Conservation (phyloP, 2,888 invertebrate species). For the Drosophila kanekoi region DNA sequence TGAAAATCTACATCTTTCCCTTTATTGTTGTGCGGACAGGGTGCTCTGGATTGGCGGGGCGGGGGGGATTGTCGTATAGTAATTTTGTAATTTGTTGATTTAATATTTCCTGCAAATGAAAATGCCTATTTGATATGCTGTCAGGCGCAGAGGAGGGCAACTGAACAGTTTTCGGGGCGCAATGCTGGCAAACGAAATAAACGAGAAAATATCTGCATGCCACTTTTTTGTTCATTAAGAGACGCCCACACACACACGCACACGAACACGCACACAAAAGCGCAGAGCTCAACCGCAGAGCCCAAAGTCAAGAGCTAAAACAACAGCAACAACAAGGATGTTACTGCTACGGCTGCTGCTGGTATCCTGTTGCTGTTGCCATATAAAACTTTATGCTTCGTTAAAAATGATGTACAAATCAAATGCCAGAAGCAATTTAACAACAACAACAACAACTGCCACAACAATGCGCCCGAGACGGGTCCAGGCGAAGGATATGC, state of each 20-base stretch:
- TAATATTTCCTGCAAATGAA: slow-evolving; percentile 69
- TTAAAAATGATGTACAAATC: slow-evolving; percentile 79
- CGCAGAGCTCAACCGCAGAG: slow-evolving; percentile 33
- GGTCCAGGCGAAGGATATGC: slow-evolving; percentile 37
- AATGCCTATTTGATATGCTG: slow-evolving; percentile 73
- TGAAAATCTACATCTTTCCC: background rate
- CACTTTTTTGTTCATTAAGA: slow-evolving; percentile 66
- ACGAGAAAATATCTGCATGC: slow-evolving; percentile 62
- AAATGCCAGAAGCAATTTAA: slow-evolving; percentile 78
- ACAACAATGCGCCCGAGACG: slow-evolving; percentile 50
- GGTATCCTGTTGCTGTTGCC: slow-evolving; percentile 24
- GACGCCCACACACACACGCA: slow-evolving; percentile 16
- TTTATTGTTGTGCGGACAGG: background rate
- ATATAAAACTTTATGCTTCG: slow-evolving; percentile 73
- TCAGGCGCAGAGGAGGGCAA: slow-evolving; percentile 54
- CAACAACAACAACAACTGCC: slow-evolving; percentile 48
- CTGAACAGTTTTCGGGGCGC: slow-evolving; percentile 22
- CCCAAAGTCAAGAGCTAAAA: slow-evolving; percentile 52
- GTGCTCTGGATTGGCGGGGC: background rate
- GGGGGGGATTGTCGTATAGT: slow-evolving; percentile 20
- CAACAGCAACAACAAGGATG: slow-evolving; percentile 24
- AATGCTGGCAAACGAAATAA: slow-evolving; percentile 33
- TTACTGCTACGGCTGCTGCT: slow-evolving; percentile 26
- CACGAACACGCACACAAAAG: slow-evolving; percentile 18
- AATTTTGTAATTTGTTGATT: slow-evolving; percentile 71